Conservation (phyloP, 2,888 invertebrate genomes). For the Plagodis dolabraria region DNA sequence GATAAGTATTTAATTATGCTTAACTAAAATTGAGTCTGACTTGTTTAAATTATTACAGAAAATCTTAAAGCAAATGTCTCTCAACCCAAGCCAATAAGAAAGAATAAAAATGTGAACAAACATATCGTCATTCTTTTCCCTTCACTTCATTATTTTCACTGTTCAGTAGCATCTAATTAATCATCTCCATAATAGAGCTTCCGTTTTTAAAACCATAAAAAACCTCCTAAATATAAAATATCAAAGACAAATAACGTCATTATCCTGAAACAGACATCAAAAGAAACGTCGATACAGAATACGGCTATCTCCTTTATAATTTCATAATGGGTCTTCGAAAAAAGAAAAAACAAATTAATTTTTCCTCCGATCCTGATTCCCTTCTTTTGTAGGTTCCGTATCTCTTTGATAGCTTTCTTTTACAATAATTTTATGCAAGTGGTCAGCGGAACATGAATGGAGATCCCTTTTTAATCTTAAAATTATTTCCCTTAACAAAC, state of each 20-base stretch:
- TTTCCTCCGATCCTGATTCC: conserved; percentile 59
- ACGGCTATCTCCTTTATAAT: conserved; percentile 28
- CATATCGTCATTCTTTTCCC: neutral
- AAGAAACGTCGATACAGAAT: conserved; percentile 69
- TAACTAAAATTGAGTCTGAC: too few relatives aligned
- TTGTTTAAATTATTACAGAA: neutral
- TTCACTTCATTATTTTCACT: conserved; percentile 13
- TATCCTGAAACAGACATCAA: conserved; percentile 70
- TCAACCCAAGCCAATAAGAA: conserved; percentile 6
- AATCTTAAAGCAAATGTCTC: conserved; percentile 2
- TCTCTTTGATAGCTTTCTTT: conserved; percentile 73
- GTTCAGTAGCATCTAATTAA: conserved; percentile 36
- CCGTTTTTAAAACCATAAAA: conserved; percentile 39
- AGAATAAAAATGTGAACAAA: neutral
- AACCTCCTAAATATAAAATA: conserved; percentile 55
- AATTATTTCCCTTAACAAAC: conserved; percentile 59
- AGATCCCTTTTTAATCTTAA: conserved; percentile 68
- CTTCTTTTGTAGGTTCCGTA: conserved; percentile 53
- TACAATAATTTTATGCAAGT: conserved; percentile 81
- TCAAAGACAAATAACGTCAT: conserved; percentile 76
- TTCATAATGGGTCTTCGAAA: conserved; percentile 32
- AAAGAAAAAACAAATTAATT: conserved; percentile 76
- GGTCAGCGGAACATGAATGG: conserved; percentile 69
- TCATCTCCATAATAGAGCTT: conserved; percentile 37
- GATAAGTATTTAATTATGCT: too few relatives aligned